Evolutionary conservation across 2,888 invertebrate species (phyloP), one percentile per base, ranked within the genome.

Genomic region (Xanthorhoe designata): DNA sequence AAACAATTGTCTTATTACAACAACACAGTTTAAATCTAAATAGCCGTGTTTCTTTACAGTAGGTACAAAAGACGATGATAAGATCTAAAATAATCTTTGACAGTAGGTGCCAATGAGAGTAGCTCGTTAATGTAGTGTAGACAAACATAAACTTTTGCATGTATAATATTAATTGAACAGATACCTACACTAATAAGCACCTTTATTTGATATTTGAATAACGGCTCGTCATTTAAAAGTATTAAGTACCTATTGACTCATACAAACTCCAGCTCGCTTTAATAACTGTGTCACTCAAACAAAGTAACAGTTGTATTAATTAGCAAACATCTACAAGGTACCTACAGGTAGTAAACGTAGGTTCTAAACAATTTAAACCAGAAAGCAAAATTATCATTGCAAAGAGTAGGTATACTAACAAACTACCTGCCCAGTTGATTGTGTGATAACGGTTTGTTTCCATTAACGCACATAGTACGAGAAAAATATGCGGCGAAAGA

Each of bases 401-500:
- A 42, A 13, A 62, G 61, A 54, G 32, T 55, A 42, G n/a, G 1
- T 45, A 17, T 47, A 57, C 62, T 66, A 61, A 74, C 57, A 56
- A 75, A 73, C 70, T 75, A 79, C 75, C 71, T 75, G 77, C 71
- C 70, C 61, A 59, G 63, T 63, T 72, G 66, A 67, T 66, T 73
- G 67, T 75, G 65, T 77, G 81, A 79, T 81, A 77, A 76, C 60
- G 59, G 65, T 68, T 32, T 71, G 77, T 83, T 74, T 81, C 83
- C 83, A 82, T 72, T 78, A 60, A 58, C 64, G 9, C 29, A 5
- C 32, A 3, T 19, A 10, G 15, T 0, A 61, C 47, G 61, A 18
- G 52, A 66, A 56, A 64, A 19, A n/a, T 7, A 47, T 49, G n/a
- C 17, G 17, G 38, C 32, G 3, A 3, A 38, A 59, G 59, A 53